Evolutionary conservation across 2,797 vertebrate species (phyloP), one percentile per base, ranked within the genome.

Genomic region (Pseudochromis fuscus): DNA sequence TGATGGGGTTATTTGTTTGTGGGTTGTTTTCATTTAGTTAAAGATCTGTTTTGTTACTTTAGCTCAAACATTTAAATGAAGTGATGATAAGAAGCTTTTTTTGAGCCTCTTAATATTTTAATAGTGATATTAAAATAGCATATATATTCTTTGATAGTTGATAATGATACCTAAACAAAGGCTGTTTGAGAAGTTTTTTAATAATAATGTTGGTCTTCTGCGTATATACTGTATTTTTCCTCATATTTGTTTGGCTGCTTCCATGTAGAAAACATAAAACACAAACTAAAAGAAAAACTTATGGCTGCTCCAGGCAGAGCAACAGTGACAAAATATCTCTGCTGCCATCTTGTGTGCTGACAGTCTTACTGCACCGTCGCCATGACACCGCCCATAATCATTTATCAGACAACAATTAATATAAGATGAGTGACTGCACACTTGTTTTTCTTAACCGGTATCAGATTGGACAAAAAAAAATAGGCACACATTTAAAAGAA

Each of bases 301-400:
- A 11, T 11, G 30, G 38, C 28, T 0, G 1, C 50, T 21, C 0
- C 57, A 11, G 56, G 18, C 8, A 27, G 4, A 0, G 2, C 11
- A 72, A 48, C 12, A 44, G 30, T 33, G 15, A 37, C 23, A 42
- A 48, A 53, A 44, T 6, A 24, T 71, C 56, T 88, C 49, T 91
- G 75, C 85, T 86, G 84, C 90, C 90, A 87, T 79, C 92, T 82
- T 27, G 58, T 83, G 88, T 60, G 15, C 23, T 3, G 72, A 66
- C 16, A 52, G 12, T 28, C 16, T 33, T 46, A 86, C 56, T 90
- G 59, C 85, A 88, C 5, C 7, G 16, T 15, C 40, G 48, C 28
- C 24, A 45, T 51, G 23, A 27, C 28, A 24, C 3, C 37, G 1
- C 15, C 8, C 1, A 4, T 57, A 33, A 16, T 37, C 55, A 21